Conservation (phyloP, 1,140 invertebrate genomes). For the Drosophila neocordata region DNA sequence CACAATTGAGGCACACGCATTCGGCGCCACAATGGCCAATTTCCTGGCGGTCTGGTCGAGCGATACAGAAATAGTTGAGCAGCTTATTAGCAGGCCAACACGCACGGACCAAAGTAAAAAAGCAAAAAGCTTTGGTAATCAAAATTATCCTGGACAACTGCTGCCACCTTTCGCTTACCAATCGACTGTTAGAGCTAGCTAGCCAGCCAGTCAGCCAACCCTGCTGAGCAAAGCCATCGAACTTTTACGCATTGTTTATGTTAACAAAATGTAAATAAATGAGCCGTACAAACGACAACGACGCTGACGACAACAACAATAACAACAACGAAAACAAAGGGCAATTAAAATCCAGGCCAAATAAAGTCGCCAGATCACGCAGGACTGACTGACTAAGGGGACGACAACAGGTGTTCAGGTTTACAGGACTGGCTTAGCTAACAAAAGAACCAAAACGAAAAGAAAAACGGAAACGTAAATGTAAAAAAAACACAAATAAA, state of each 20-base stretch:
- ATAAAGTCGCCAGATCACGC: constrained; percentile 59
- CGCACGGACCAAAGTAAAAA: constrained; percentile 36
- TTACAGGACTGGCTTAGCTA: constrained; percentile 65
- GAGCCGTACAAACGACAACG: constrained; percentile 73
- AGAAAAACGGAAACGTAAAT: constrained; percentile 40
- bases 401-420: constrained; percentile 71
- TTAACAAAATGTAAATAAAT: constrained; percentile 81
- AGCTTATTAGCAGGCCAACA: constrained; percentile 70
- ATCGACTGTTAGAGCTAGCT: background rate
- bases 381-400: constrained; percentile 16
- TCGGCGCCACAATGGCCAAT: constrained; percentile 75
- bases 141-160: constrained; percentile 54
- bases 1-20: constrained; percentile 60
- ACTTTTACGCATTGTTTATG: constrained; percentile 81
- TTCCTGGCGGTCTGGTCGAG: constrained; percentile 38
- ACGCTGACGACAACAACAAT: constrained; percentile 23
- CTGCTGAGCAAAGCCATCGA: constrained; percentile 60
- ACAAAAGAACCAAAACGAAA: constrained; percentile 48
- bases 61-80: constrained; percentile 45
- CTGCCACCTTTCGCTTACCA: background rate
- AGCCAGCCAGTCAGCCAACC: background rate
- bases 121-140: constrained; percentile 65
- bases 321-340: constrained; percentile 69
- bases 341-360: constrained; percentile 70
- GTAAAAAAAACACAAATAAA: constrained; percentile 49